Percentiles rank a stretch among this genome's conserved stretches.
Evolutionary conservation across 2,113 vertebrate genomes (phyloP).

Genomic region (Acrocephalus kingi): DNA sequence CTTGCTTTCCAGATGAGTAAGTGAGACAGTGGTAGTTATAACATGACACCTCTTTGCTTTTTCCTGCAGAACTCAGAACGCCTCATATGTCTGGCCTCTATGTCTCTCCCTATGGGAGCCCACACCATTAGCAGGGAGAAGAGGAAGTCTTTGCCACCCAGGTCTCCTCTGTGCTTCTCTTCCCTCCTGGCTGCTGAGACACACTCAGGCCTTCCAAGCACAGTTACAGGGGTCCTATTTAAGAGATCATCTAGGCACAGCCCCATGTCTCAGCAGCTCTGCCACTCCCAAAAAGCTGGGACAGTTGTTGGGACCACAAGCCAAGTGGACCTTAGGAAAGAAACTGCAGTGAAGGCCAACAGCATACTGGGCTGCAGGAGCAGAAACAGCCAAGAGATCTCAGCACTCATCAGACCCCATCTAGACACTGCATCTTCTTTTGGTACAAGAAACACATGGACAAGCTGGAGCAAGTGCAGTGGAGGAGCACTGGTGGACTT

Average conservation of each 20-base stretch:
- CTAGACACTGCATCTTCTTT: neutral
- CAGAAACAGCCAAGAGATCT: neutral
- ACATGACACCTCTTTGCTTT: neutral
- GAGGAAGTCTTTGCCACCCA: neutral
- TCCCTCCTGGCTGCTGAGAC: neutral
- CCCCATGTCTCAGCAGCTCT: neutral
- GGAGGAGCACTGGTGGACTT: neutral
- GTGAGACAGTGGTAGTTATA: neutral
- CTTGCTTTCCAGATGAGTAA: constrained; percentile 41
- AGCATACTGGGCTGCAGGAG: neutral
- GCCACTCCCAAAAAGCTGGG: neutral
- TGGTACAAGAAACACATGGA: neutral
- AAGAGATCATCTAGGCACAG: neutral
- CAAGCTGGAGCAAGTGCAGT: neutral
- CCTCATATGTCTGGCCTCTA: neutral
- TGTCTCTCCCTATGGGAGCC: neutral
- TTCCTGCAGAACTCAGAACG: neutral
- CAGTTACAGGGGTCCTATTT: neutral
- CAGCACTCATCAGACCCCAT: neutral
- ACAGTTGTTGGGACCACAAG: neutral
- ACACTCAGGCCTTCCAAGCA: neutral
- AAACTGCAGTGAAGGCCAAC: neutral
- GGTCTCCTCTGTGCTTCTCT: neutral
- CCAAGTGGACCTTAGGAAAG: neutral
- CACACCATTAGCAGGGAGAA: neutral